Evolutionary conservation across 1,140 invertebrate genomes (phyloP).

Genomic region (Nomia melanderi): DNA sequence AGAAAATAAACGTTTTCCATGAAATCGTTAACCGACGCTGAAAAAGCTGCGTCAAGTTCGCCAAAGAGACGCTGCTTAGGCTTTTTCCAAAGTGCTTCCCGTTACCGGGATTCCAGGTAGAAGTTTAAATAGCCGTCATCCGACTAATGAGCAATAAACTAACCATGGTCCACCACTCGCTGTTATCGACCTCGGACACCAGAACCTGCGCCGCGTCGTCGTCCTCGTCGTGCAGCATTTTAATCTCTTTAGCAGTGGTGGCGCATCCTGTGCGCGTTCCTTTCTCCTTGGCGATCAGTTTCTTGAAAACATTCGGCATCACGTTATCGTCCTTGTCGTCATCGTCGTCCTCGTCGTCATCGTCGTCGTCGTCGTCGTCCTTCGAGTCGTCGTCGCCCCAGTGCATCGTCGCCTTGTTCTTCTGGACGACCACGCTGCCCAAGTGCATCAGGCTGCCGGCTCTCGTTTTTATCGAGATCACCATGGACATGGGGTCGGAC

Average conservation of each 20-base stretch:
- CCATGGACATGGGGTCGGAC: slow-evolving; percentile 46
- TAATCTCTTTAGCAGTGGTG: slow-evolving; percentile 61
- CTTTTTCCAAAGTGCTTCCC: no score
- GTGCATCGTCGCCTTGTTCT: slow-evolving; percentile 63
- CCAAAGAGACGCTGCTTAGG: no score
- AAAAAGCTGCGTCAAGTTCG: no score
- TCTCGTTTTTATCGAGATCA: slow-evolving; percentile 66
- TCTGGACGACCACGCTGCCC: slow-evolving; percentile 61
- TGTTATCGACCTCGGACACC: slow-evolving; percentile 71
- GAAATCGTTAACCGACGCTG: no score
- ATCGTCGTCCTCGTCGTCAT: slow-evolving; percentile 40
- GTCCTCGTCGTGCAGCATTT: slow-evolving; percentile 56
- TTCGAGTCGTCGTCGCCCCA: slow-evolving; percentile 60
- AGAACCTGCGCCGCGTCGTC: slow-evolving; percentile 63
- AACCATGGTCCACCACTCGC: slow-evolving; percentile 78
- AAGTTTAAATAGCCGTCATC: no score
- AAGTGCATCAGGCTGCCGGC: slow-evolving; percentile 55
- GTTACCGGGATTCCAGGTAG: no score
- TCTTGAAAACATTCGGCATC: slow-evolving; percentile 64
- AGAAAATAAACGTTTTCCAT: no score
- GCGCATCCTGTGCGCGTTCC: slow-evolving; percentile 64
- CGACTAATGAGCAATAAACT: background rate
- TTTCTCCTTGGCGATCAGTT: slow-evolving; percentile 64
- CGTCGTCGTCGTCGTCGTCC: slow-evolving; percentile 33
- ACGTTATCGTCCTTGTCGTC: slow-evolving; percentile 13